Conservation (phyloP, 1,140 invertebrate species). For the Thrips palmi region DNA sequence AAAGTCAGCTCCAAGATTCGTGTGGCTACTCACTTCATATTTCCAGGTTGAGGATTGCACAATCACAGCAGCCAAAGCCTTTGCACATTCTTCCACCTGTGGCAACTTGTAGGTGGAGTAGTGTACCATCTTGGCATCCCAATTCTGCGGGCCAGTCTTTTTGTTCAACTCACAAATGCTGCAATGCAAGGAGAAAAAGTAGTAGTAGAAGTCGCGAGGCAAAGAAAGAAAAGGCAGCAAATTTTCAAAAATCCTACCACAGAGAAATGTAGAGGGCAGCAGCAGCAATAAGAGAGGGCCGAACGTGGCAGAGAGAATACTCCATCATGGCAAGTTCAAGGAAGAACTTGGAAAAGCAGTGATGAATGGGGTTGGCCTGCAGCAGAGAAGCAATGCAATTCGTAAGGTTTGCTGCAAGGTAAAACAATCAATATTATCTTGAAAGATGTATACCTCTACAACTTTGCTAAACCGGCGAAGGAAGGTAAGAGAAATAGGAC, state of each 20-base stretch:
- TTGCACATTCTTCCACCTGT: no score
- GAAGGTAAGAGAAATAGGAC: slow-evolving; percentile 76
- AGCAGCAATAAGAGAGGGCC: slow-evolving; percentile 64
- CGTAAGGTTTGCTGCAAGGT: neutral
- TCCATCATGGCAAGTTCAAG: slow-evolving; percentile 71
- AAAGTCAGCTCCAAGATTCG: neutral
- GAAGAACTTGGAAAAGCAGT: slow-evolving; percentile 84
- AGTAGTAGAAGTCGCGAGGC: no score
- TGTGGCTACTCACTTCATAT: neutral
- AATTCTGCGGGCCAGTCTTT: no score
- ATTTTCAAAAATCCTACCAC: slow-evolving; percentile 23
- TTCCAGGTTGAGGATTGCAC: neutral
- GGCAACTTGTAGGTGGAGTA: no score
- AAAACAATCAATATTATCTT: neutral
- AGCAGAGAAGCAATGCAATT: neutral
- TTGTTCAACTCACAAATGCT: no score
- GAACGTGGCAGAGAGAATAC: slow-evolving; percentile 60
- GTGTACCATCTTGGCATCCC: no score
- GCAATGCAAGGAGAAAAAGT: no score
- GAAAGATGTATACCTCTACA: slow-evolving; percentile 30
- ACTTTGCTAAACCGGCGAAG: slow-evolving; percentile 64
- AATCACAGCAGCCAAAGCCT: no score
- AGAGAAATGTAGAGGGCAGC: slow-evolving; percentile 52
- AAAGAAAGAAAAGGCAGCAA: no score
- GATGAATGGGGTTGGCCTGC: slow-evolving; percentile 42